Evolutionary conservation across 2,888 invertebrate genomes (phyloP).

Genomic region (Temnothorax rugatulus): DNA sequence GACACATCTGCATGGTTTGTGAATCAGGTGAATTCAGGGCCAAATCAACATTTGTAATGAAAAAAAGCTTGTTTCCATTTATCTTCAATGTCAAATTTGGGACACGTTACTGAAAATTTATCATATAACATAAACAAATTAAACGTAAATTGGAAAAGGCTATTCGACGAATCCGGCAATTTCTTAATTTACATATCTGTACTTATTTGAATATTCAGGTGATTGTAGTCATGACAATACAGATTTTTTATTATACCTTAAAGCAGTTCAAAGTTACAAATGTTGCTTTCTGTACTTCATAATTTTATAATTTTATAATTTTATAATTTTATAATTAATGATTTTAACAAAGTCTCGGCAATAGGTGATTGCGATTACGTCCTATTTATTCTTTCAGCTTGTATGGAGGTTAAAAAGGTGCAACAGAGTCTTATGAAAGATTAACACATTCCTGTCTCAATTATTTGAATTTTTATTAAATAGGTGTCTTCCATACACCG

Average conservation of each 20-base stretch:
- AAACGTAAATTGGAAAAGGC: conserved; percentile 39
- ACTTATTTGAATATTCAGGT: conserved; percentile 65
- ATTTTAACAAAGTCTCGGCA: conserved; percentile 62
- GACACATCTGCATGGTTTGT: conserved; percentile 83
- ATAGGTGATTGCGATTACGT: conserved; percentile 66
- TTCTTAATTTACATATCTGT: conserved; percentile 39
- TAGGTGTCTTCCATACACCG: conserved; percentile 10
- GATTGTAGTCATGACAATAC: neutral
- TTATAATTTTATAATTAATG: conserved; percentile 71
- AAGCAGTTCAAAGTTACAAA: conserved; percentile 77
- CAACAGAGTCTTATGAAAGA: neutral
- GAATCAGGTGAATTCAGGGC: conserved; percentile 86
- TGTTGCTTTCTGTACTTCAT: conserved; percentile 81
- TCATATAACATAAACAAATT: conserved; percentile 30
- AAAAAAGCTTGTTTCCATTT: conserved; percentile 62
- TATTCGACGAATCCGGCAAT: conserved; percentile 40
- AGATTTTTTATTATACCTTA: conserved; percentile 32
- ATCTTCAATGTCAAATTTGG: conserved; percentile 57
- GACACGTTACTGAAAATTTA: conserved; percentile 54
- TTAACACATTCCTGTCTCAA: neutral
- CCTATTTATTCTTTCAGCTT: conserved; percentile 67
- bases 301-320: conserved; percentile 72
- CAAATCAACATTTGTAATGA: conserved; percentile 84
- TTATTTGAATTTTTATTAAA: conserved; percentile 39
- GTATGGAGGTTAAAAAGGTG: conserved; percentile 49